Evolutionary conservation across 2,113 vertebrate species (phyloP).

Genomic region (Sigmodon hispidus): DNA sequence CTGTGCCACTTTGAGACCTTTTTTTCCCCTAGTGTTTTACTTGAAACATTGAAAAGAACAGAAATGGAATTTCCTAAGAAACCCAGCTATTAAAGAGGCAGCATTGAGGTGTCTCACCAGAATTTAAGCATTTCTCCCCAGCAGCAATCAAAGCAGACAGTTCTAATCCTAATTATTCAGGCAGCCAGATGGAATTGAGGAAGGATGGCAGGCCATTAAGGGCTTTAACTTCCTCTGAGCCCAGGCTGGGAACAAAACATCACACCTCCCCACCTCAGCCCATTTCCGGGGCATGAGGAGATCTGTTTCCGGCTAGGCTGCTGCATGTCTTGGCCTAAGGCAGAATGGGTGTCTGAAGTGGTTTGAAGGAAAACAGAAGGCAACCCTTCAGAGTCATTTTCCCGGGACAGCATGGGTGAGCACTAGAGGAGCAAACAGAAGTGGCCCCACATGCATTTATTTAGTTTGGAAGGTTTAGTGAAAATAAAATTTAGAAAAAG

Average conservation of each 20-base stretch:
- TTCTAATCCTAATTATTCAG: constrained; percentile 4
- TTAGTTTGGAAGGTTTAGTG: background rate
- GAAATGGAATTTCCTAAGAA: constrained; percentile 32
- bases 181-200: background rate
- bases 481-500: background rate
- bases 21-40: background rate
- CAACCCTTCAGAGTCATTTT: background rate
- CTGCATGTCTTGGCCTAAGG: background rate
- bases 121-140: background rate
- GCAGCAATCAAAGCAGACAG: background rate
- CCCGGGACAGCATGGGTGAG: background rate
- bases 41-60: background rate
- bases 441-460: background rate
- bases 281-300: background rate
- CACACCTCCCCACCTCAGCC: background rate
- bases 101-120: background rate
- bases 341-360: background rate
- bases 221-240: background rate
- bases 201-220: background rate
- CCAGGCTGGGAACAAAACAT: background rate
- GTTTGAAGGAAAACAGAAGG: background rate
- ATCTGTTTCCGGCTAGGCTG: background rate
- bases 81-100: background rate
- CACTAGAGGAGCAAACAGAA: background rate
- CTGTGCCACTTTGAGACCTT: background rate